Evolutionary conservation across 2,888 invertebrate genomes (phyloP), one percentile per base, ranked within the genome.

Genomic region (Cheilosia pagana): DNA sequence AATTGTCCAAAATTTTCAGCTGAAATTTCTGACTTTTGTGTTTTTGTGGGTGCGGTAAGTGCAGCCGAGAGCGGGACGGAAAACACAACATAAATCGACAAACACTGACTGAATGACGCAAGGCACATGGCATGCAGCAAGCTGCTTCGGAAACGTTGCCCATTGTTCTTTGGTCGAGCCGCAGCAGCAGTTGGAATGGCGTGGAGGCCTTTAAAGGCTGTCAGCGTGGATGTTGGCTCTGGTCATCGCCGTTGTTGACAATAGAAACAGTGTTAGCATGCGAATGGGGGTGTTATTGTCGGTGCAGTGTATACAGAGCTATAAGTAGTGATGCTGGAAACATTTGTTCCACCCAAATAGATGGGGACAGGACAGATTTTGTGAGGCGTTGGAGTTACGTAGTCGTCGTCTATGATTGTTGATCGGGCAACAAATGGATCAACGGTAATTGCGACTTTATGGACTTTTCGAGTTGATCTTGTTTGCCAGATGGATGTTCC

Each of bases 31-130:
- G 76, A 77, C 68, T 77, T 76, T 77, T 77, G 68, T 77, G 68
- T 70, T 62, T 43, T 28, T 35, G 67, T 45, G 48, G 5, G 39
- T 12, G 25, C 31, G 16, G 23, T 8, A 48, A n/a, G 39, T 14
- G 63, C 39, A 41, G 50, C 21, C 43, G 19, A 41, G 41, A 41
- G 71, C 52, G 70, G 71, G 45, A 60, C 52, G 52, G 16, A 63
- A 71, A 71, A 65, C 72, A 60, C 60, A 65, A 65, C 65, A 52
- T 45, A 65, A 79, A 72, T 72, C 31, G 45, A 52, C 81, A 76
- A 76, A 72, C 82, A 77, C 41, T 77, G 60, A 28, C 7, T 67
- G 48, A 82, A 77, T 82, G 72, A 77, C 72, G 77, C 55, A 72
- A 72, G 72, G 71, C 65, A 72, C 77, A 72, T 52, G 67, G 48